Base-by-base conservation (phyloP, 1,140 invertebrate genomes). In the Monochamus saltuarius region DNA sequence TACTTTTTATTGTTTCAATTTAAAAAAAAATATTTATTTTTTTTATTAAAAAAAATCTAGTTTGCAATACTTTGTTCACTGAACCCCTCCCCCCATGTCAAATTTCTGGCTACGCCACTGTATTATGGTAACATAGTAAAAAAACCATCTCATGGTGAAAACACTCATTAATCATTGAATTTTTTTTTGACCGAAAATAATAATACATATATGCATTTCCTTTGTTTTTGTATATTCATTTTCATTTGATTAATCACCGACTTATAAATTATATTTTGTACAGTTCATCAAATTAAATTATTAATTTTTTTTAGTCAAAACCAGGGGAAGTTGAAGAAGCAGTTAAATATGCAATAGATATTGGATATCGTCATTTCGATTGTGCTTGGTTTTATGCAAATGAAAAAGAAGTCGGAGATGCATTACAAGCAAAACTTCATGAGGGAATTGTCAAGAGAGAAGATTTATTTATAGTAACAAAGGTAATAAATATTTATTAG, bases 331-430 rank as follows among this genome's bases (percentile, higher is more conserved):
- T 89, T 1, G 78, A 75, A 53, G 80, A 82, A 69, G 87, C 87
- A 17, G 82, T 91, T 0, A 80, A 78, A 57, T 71, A 75, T 61
- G 94, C 94, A 1, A 89, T 97, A 56, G 85, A 90, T 61, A 77
- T 81, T 43, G 94, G 94, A 4, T 98, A 97, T 77, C 80, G 94
- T 9, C 92, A 93, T 72, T 85, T 98, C 63, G 95, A 98, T 75
- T 93, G 91, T 72, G 94, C 94, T 35, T 82, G 82, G 53, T 84
- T 87, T 68, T 97, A 97, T 76, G 79, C 82, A 55, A 96, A 94
- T 66, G 94, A 98, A 75, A 72, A 78, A 13, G 90, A 95, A 78
- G 85, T 97, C 43, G 94, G 94, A 0, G 73, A 75, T 46, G 93
- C 87, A 0, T 77, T 97, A 29, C 29, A 42, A 36, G 79, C 85